phyloP scores from a whole-genome alignment of 2,797 vertebrate species.

The Pseudochaenichthys georgianus region DNA sequence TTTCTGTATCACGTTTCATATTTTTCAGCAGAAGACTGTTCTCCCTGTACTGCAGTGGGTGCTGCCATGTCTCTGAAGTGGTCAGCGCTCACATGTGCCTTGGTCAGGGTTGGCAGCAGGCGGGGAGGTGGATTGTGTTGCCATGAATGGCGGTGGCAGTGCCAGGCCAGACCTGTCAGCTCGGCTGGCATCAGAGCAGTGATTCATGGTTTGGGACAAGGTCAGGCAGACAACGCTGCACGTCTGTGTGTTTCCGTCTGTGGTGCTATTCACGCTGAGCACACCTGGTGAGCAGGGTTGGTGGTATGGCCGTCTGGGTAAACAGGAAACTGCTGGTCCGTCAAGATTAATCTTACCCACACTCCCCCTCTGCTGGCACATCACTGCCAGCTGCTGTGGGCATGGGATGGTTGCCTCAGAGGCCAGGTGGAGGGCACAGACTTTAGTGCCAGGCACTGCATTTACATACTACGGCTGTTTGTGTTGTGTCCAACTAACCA shows the following conservation, averaged over 20 bases:
- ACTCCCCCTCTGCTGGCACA: constrained; percentile 55
- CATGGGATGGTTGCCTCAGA: constrained; percentile 58
- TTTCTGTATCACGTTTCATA: constrained; percentile 55
- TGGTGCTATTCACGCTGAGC: constrained; percentile 66
- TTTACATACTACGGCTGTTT: constrained; percentile 39
- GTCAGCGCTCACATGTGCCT: constrained; percentile 68
- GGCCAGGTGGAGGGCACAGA: constrained; percentile 69
- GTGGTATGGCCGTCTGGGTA: constrained; percentile 80
- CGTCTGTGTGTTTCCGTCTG: constrained; percentile 59
- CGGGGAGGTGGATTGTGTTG: constrained; percentile 61
- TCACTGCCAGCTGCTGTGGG: constrained; percentile 74
- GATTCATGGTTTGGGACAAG: constrained; percentile 76
- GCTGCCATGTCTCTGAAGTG: constrained; percentile 70
- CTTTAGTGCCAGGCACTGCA: constrained; percentile 43
- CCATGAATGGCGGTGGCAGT: constrained; percentile 72
- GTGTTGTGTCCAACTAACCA: constrained; percentile 41
- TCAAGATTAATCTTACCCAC: constrained; percentile 74
- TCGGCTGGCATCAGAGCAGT: constrained; percentile 70
- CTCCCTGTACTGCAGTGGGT: constrained; percentile 21
- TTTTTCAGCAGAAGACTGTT: constrained; percentile 48
- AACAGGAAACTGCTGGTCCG: constrained; percentile 82
- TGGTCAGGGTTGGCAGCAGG: constrained; percentile 65
- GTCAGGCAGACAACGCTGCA: constrained; percentile 59
- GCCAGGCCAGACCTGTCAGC: constrained; percentile 77
- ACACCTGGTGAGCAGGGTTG: constrained; percentile 68